A percentile compares a stretch with the other conserved stretches of the same genome.
phyloP scores from a whole-genome alignment of 1,140 invertebrate species.

The Pomacea maculata region DNA sequence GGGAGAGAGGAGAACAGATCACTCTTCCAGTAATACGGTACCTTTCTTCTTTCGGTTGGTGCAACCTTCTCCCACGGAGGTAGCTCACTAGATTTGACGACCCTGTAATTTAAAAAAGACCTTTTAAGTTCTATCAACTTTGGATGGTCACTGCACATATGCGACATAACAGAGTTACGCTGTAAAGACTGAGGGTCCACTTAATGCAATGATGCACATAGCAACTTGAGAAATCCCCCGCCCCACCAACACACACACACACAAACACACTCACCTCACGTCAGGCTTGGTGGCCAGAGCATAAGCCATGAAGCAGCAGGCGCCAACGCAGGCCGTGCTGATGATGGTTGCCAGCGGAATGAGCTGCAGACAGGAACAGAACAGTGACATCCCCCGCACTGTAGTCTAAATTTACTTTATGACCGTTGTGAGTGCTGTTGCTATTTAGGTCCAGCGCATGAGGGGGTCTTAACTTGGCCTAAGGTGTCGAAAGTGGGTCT shows the following conservation, averaged over 20 bases:
- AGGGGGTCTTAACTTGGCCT: too few species aligned
- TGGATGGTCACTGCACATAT: too few species aligned
- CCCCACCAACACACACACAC: not conserved
- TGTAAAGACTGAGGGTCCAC: too few species aligned
- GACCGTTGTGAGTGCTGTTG: too few species aligned
- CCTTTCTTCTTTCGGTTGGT: conserved; percentile 23
- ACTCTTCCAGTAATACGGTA: not conserved
- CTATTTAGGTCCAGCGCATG: too few species aligned
- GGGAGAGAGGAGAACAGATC: too few species aligned
- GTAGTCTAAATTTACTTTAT: too few species aligned
- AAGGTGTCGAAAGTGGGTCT: too few species aligned
- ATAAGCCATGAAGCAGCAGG: conserved; percentile 32
- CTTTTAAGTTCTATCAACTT: too few species aligned
- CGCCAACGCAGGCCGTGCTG: conserved; percentile 28
- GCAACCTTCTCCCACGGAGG: conserved; percentile 12
- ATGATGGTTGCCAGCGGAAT: conserved; percentile 38
- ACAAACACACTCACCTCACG: conserved; percentile 28
- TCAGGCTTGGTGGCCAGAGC: conserved; percentile 37
- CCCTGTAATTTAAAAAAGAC: not conserved
- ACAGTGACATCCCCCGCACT: not conserved
- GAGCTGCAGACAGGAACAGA: conserved; percentile 29
- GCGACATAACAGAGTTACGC: too few species aligned
- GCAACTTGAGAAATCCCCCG: not conserved
- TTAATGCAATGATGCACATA: not conserved
- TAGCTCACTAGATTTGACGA: conserved; percentile 10